Evolutionary conservation across 2,113 vertebrate species (phyloP).

Genomic region (western clawed frog (Xenopus tropicalis)): DNA sequence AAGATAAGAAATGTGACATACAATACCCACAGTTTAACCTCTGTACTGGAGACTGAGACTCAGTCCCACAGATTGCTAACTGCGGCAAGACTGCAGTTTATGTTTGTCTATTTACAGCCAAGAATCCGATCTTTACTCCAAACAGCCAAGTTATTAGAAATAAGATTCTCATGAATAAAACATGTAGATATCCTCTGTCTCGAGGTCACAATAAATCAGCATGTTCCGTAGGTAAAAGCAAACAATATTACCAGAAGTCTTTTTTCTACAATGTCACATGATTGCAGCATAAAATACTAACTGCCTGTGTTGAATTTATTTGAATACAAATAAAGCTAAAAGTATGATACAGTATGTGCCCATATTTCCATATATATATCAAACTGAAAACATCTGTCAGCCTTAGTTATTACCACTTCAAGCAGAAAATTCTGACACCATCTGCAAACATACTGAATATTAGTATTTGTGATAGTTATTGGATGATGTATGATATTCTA

Average conservation of each 20-base stretch:
- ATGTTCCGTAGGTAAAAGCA: neutral
- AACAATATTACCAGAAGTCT: conserved; percentile 4
- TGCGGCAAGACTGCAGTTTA: neutral
- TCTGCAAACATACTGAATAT: neutral
- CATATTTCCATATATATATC: neutral
- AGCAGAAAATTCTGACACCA: neutral
- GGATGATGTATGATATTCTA: no score
- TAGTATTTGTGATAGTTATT: no score
- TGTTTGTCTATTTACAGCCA: conserved; percentile 3
- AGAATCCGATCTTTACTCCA: conserved; percentile 13
- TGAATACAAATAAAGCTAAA: neutral
- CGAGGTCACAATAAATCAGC: neutral
- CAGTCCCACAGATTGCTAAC: neutral
- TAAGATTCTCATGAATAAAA: neutral
- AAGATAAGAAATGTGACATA: conserved; percentile 24
- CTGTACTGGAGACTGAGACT: conserved; percentile 17
- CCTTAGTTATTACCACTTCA: neutral
- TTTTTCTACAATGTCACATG: conserved; percentile 8
- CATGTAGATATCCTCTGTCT: neutral
- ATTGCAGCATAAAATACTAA: no score
- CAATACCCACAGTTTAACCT: conserved; percentile 23
- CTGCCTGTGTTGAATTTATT: no score
- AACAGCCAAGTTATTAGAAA: conserved; percentile 16
- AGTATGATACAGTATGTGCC: neutral
- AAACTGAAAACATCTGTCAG: neutral